Percentiles rank a stretch among this genome's conserved stretches.
Conservation (phyloP, 2,888 invertebrate genomes). For the Tinea semifulvella region DNA sequence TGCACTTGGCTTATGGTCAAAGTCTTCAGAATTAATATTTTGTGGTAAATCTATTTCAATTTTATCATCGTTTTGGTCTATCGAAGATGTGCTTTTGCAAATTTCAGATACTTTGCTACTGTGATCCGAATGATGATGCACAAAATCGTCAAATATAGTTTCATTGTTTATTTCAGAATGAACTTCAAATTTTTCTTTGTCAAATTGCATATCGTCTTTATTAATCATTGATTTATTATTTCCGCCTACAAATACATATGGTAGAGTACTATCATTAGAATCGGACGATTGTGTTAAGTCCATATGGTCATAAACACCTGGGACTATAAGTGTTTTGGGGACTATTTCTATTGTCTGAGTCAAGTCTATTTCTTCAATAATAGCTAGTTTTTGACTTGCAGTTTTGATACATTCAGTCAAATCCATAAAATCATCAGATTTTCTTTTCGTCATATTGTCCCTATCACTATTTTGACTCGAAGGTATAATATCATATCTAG, state of each 20-base stretch:
- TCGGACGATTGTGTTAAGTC: constrained; percentile 43
- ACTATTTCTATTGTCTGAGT: constrained; percentile 22
- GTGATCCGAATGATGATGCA: constrained; percentile 31
- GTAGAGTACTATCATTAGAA: constrained; percentile 33
- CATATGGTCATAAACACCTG: constrained; percentile 21
- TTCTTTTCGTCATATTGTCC: constrained; percentile 20
- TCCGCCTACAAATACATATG: constrained; percentile 23
- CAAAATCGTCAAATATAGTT: constrained; percentile 30
- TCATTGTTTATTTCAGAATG: too few species aligned
- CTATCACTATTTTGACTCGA: background rate
- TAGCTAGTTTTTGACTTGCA: constrained; percentile 19
- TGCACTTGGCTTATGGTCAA: too few species aligned
- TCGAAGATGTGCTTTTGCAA: too few species aligned
- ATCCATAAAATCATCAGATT: constrained; percentile 45
- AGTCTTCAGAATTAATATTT: too few species aligned
- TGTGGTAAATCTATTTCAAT: too few species aligned
- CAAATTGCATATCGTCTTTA: too few species aligned
- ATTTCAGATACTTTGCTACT: too few species aligned
- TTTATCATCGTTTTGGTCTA: too few species aligned
- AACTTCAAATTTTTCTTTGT: too few species aligned
- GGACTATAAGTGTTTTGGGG: constrained; percentile 15
- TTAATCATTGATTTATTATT: background rate
- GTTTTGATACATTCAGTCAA: constrained; percentile 39
- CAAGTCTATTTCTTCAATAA: constrained; percentile 27
- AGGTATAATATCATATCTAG: background rate